Conservation (phyloP, 2,113 vertebrate species). For the Triplophysa siluroides region DNA sequence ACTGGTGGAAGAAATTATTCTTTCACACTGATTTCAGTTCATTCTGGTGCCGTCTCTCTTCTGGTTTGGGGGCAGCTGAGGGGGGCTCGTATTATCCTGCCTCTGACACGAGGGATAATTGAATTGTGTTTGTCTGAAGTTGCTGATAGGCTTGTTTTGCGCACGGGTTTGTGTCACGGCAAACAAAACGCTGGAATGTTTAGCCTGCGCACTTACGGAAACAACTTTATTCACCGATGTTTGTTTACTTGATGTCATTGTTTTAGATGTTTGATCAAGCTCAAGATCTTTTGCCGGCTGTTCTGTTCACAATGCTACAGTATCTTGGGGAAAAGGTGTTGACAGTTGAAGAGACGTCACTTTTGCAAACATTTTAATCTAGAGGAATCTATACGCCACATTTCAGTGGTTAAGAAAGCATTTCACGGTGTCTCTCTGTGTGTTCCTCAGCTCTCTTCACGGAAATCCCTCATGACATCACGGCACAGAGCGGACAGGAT, state of each 20-base stretch:
- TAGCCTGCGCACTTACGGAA: background rate
- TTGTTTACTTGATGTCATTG: background rate
- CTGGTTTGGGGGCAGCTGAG: background rate
- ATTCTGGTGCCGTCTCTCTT: background rate
- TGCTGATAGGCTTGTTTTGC: slow-evolving; percentile 17
- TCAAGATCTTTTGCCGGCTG: background rate
- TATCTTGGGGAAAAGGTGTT: too few species aligned
- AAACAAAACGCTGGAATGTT: background rate
- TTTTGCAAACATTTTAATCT: background rate
- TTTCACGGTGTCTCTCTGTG: background rate
- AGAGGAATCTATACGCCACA: too few species aligned
- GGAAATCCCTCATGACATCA: slow-evolving; percentile 92
- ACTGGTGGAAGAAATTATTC: slow-evolving; percentile 13
- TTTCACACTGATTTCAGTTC: slow-evolving; percentile 7
- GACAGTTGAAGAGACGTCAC: background rate
- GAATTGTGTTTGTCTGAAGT: slow-evolving; percentile 39
- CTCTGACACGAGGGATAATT: slow-evolving; percentile 26
- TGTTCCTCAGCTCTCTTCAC: slow-evolving; percentile 86
- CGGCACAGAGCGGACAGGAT: slow-evolving; percentile 84
- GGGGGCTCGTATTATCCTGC: background rate
- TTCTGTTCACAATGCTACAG: background rate
- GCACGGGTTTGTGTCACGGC: background rate
- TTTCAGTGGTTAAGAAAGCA: too few species aligned
- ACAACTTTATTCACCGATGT: background rate
- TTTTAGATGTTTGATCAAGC: background rate